phyloP scores from a whole-genome alignment of 2,797 vertebrate species.

The Mallotus villosus region DNA sequence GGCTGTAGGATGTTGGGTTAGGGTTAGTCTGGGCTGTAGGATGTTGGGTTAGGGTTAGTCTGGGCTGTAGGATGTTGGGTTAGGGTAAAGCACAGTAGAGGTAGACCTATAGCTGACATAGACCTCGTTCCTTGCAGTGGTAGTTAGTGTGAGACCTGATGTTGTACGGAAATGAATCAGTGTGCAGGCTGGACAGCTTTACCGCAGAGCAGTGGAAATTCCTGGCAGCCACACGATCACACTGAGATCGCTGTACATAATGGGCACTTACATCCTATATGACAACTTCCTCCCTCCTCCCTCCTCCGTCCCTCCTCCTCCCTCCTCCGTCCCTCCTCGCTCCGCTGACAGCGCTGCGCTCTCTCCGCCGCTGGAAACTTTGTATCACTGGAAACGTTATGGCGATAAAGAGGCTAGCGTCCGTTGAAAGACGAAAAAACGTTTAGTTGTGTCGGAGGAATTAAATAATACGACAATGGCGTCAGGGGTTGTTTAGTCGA shows the following conservation, averaged over 20 bases:
- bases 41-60: no score
- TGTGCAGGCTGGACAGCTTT: no score
- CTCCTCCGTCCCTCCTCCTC: constrained; percentile 37
- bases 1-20: no score
- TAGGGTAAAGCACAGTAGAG: no score
- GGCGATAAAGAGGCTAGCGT: constrained; percentile 31
- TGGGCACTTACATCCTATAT: constrained; percentile 16
- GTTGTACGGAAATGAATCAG: no score
- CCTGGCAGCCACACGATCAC: no score
- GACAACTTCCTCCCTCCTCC: constrained; percentile 39
- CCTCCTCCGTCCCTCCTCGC: constrained; percentile 44
- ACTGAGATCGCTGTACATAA: neutral
- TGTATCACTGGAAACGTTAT: constrained; percentile 49
- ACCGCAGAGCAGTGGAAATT: no score
- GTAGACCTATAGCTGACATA: no score
- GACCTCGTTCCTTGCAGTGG: no score
- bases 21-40: no score
- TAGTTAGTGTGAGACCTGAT: no score
- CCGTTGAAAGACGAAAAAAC: neutral
- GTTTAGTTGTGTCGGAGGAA: constrained; percentile 7
- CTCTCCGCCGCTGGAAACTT: constrained; percentile 68
- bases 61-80: no score
- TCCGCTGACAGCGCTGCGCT: constrained; percentile 11
- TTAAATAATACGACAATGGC: constrained; percentile 54
- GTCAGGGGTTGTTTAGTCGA: constrained; percentile 24